Base-by-base conservation (phyloP, 2,113 vertebrate species). In the Phoxinus phoxinus region DNA sequence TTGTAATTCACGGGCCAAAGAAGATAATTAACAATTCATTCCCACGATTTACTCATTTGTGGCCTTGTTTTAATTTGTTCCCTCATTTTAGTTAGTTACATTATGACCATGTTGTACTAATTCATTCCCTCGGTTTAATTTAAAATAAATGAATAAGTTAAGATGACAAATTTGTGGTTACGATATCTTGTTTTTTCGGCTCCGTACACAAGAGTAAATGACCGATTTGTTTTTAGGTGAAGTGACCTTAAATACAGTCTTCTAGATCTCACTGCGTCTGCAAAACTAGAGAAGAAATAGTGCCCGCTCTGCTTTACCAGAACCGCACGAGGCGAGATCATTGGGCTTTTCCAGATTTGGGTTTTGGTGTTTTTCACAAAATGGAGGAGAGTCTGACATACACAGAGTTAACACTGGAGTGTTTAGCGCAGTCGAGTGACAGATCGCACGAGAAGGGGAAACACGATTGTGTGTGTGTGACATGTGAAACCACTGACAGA, bases 331-430 rank as follows among this genome's bases (percentile, higher is more conserved):
- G 32, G 21, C 3, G 67, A 71, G 35, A 41, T 12, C 9, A 12
- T 23, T 71, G 9, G 67, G 35, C 65, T 69, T 69, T 67, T 69
- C 35, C 65, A 69, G 30, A 19, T 69, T 69, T 37, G 35, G 32
- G 17, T 4, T 71, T 75, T 48, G 48, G n/a, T 56, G 27, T 76
- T 79, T 59, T n/a, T 61, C 53, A 48, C 79, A 81, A 67, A 48
- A 81, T 81, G 79, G 79, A 81, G 37, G 25, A 5, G 2, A 15
- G 8, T 12, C 30, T 80, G 75, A 79, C 63, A 41, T 74, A 51
- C 56, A 67, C 58, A 77, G 30, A 90, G 89, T 90, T 89, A 89
- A 87, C 90, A 89, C 87, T 27, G 41, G 86, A 93, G 91, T 90
- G 91, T 92, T 85, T 85, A 81, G 86, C 84, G 48, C 90, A 87